Evolutionary conservation across 2,797 vertebrate genomes (phyloP).

Genomic region (Microhierax caerulescens): DNA sequence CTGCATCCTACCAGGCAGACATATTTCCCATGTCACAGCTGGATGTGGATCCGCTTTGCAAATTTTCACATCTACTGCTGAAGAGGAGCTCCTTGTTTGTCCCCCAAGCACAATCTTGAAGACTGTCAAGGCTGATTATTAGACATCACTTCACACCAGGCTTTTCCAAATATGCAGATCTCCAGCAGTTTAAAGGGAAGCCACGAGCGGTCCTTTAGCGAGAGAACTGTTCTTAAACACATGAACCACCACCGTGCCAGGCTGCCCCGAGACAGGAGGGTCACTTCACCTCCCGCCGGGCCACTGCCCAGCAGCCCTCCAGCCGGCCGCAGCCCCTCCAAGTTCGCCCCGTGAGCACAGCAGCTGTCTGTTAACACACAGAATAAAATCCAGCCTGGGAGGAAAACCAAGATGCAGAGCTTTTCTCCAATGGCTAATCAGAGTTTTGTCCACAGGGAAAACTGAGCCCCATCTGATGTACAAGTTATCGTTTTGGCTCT

Average conservation of each 20-base stretch:
- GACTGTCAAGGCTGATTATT: conserved; percentile 47
- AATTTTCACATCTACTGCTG: neutral
- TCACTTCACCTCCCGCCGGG: neutral
- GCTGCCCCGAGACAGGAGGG: conserved; percentile 20
- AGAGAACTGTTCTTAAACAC: neutral
- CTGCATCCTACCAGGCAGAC: rapidly evolving
- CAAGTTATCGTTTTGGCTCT: conserved; percentile 58
- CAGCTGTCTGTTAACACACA: conserved; percentile 23
- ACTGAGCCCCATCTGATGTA: conserved; percentile 62
- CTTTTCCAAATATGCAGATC: neutral
- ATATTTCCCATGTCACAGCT: neutral
- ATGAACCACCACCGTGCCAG: neutral
- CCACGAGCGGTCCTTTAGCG: neutral
- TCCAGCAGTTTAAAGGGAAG: neutral
- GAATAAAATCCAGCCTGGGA: conserved; percentile 62
- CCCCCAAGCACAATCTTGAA: conserved; percentile 40
- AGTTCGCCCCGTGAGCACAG: conserved; percentile 6
- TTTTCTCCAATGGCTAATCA: conserved; percentile 57
- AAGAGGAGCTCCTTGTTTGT: conserved; percentile 2
- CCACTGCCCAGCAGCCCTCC: conserved; percentile 18
- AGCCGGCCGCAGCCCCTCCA: neutral
- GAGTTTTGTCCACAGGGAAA: conserved; percentile 66
- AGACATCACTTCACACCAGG: conserved; percentile 34
- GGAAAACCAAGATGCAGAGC: conserved; percentile 42
- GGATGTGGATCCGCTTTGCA: neutral